Conservation (phyloP, 1,140 invertebrate species). For the Drosophila elegans region DNA sequence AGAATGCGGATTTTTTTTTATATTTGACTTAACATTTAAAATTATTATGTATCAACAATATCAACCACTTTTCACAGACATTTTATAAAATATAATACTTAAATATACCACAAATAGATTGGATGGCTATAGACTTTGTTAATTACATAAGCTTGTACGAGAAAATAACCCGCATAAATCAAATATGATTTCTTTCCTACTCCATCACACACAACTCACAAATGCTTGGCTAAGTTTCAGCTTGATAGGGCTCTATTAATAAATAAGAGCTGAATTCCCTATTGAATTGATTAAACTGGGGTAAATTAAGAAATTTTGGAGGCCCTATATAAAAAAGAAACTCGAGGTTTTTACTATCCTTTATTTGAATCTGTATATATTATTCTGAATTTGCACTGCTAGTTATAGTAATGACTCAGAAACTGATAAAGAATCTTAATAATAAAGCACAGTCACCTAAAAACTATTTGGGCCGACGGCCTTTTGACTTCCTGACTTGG, state of each 20-base stretch:
- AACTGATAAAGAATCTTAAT: background rate
- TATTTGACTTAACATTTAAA: background rate
- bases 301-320: background rate
- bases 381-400: background rate
- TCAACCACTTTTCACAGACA: background rate
- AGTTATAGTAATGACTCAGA: too few relatives aligned
- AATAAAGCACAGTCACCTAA: too few relatives aligned
- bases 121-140: constrained; percentile 16
- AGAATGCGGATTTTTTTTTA: too few relatives aligned
- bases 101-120: constrained; percentile 1
- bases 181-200: constrained; percentile 26
- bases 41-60: too few relatives aligned
- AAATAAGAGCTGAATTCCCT: constrained; percentile 14
- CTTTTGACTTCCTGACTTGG: constrained; percentile 1
- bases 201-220: constrained; percentile 19
- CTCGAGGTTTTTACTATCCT: too few relatives aligned
- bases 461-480: constrained; percentile 17
- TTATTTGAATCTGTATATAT: too few relatives aligned
- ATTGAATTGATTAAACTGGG: constrained; percentile 26
- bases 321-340: background rate
- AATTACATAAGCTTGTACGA: constrained; percentile 44
- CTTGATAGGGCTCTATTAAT: constrained; percentile 30
- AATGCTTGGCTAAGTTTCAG: constrained; percentile 14
- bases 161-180: constrained; percentile 59
- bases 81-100: background rate